Evolutionary conservation across 1,140 invertebrate species (phyloP).

Genomic region (Cotesia vestalis): DNA sequence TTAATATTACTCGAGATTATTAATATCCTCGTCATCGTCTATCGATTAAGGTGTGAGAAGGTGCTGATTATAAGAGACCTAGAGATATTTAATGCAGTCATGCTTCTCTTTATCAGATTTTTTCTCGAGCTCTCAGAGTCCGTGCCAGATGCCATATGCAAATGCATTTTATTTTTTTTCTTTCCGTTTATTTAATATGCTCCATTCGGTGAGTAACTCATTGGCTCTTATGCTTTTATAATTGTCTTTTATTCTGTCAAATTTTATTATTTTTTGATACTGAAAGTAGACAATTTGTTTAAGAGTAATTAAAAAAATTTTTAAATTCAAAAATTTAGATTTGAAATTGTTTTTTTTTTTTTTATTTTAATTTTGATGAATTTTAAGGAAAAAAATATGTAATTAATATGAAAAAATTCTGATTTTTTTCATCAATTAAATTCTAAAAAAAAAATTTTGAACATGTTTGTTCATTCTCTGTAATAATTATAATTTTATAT

Average conservation of each 20-base stretch:
- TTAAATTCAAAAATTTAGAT: not conserved
- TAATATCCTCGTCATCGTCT: conserved; percentile 25
- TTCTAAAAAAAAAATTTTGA: no score
- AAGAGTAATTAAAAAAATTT: not conserved
- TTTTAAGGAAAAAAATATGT: no score
- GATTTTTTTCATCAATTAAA: no score
- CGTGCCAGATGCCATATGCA: conserved; percentile 37
- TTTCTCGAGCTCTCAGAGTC: conserved; percentile 4
- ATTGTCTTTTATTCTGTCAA: conserved; percentile 11
- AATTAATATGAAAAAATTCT: no score
- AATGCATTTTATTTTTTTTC: conserved; percentile 31
- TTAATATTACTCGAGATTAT: conserved; percentile 31
- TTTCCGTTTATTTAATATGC: conserved; percentile 14
- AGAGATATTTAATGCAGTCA: conserved; percentile 2
- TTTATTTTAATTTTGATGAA: no score
- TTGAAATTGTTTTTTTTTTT: no score
- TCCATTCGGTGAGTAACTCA: not conserved
- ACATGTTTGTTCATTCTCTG: no score
- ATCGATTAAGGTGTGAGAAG: conserved; percentile 21
- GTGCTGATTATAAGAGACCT: not conserved
- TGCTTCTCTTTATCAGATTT: conserved; percentile 14
- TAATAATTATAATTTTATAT: no score
- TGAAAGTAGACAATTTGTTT: no score
- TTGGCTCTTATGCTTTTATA: not conserved
- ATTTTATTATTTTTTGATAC: not conserved